Conservation (phyloP, 1,140 invertebrate genomes). For the Nebria ingens region DNA sequence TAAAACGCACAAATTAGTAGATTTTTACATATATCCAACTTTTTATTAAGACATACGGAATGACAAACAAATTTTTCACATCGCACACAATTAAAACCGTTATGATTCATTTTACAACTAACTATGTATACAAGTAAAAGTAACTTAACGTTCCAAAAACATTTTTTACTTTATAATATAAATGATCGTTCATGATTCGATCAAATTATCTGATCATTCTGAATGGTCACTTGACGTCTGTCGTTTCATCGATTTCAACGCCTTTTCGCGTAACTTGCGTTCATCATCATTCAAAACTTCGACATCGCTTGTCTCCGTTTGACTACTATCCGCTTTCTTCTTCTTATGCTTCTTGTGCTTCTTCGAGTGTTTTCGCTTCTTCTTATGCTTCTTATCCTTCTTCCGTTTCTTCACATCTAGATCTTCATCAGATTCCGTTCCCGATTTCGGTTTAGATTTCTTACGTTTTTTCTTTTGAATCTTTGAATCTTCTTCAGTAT, state of each 20-base stretch:
- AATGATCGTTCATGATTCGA: slow-evolving; percentile 3
- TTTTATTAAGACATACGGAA: slow-evolving; percentile 20
- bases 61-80: slow-evolving; percentile 17
- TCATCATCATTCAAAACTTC: slow-evolving; percentile 67
- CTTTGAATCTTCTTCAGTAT: slow-evolving; percentile 41
- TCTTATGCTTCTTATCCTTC: slow-evolving; percentile 59
- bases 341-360: slow-evolving; percentile 59
- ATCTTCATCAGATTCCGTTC: slow-evolving; percentile 48
- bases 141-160: background rate
- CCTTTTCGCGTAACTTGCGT: slow-evolving; percentile 77
- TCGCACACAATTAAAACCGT: slow-evolving; percentile 14
- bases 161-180: background rate
- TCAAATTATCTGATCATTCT: slow-evolving; percentile 20
- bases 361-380: slow-evolving; percentile 56
- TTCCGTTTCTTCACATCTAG: slow-evolving; percentile 57
- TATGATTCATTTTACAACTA: background rate
- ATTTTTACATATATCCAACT: slow-evolving; percentile 15
- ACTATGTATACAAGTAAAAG: background rate
- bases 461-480: slow-evolving; percentile 28
- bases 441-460: slow-evolving; percentile 27
- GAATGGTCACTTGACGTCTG: slow-evolving; percentile 34
- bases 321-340: slow-evolving; percentile 49
- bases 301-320: slow-evolving; percentile 47
- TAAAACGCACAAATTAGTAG: too few species aligned
- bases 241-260: slow-evolving; percentile 62